Base-by-base conservation (phyloP, 2,888 invertebrate genomes). In the Bugulina stolonifera region DNA sequence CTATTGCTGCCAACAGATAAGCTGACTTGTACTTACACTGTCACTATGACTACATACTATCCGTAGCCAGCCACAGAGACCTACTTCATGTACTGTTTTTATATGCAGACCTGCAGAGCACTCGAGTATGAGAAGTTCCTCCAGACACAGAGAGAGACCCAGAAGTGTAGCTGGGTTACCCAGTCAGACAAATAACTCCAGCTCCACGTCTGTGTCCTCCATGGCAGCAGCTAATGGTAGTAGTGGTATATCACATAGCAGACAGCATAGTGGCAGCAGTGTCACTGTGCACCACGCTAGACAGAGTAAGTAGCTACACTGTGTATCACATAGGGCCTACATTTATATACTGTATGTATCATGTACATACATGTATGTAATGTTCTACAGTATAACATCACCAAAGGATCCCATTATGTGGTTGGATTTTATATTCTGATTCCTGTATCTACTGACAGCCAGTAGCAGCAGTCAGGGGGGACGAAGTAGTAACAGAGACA, bases 251-350 rank as follows among this genome's bases (percentile, higher is more conserved):
- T 27, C 34, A 29, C 64, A 64, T 27, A 64, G 64, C 32, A 27
- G 64, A n/a, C 64, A 64, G 64, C 64, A 64, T 64, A 64, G 64
- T n/a, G 32, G 64, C 32, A 64, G 64, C 32, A 64, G 64, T 34
- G 64, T 64, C 3, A 64, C 34, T 22, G 64, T 64, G n/a, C 64
- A 64, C 32, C 64, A 64, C n/a, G 64, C 64, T 32, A 64, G 64
- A 64, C 64, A 64, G n/a, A 64, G 64, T 64, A 34, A 64, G 64
- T 64, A 27, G 23, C 5, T 14, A 52, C n/a, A n/a, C n/a, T n/a
- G n/a, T n/a, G n/a, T n/a, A n/a, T n/a, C n/a, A n/a, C n/a, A n/a
- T n/a, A n/a, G n/a, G n/a, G n/a, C n/a, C n/a, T n/a, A n/a, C n/a
- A n/a, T n/a, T n/a, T n/a, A n/a, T n/a, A n/a, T n/a, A n/a, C n/a